Percentiles rank a stretch among this genome's conserved stretches.
These are phyloP conservation scores for Alectura lathami DNA, from an alignment of 2,113 vertebrate genomes.

Conservation along the genomic window DNA sequence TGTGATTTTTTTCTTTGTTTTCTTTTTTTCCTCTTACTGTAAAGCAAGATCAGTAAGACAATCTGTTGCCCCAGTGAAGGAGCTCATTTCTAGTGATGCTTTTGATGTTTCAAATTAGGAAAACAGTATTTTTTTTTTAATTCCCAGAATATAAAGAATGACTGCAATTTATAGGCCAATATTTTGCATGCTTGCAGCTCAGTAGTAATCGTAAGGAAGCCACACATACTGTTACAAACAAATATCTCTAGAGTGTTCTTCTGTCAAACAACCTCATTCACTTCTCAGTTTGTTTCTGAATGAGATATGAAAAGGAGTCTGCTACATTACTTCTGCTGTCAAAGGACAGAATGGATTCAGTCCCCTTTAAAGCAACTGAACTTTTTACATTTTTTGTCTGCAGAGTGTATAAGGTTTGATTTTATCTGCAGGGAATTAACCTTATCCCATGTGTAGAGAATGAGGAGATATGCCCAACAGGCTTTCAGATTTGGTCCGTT, in stretches of 20 bases:
- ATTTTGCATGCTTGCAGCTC: background rate
- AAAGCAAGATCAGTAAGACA: background rate
- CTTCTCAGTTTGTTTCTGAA: slow-evolving; percentile 62
- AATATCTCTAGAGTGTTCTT: slow-evolving; percentile 36
- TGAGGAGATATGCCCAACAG: background rate
- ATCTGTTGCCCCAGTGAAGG: background rate
- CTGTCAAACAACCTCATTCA: slow-evolving; percentile 60
- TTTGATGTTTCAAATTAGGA: slow-evolving; percentile 9
- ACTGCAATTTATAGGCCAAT: background rate
- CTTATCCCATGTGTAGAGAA: background rate
- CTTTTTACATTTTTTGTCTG: slow-evolving; percentile 4
- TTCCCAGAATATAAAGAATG: background rate
- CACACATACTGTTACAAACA: slow-evolving; percentile 34
- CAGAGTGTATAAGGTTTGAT: background rate
- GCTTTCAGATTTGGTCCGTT: background rate
- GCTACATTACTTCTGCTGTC: slow-evolving; percentile 45
- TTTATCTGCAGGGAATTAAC: slow-evolving; percentile 31
- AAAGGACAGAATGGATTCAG: slow-evolving; percentile 32
- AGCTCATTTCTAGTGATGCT: background rate
- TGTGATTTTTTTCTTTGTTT: background rate
- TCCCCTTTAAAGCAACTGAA: slow-evolving; percentile 24
- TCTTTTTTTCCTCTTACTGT: background rate
- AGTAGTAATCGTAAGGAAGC: slow-evolving; percentile 7
- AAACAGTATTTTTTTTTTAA: background rate
- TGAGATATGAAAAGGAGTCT: slow-evolving; percentile 55